These are phyloP conservation scores for Caenorhabditis macrosperma DNA, from an alignment of 2,888 invertebrate species.

Conservation along the genomic window DNA sequence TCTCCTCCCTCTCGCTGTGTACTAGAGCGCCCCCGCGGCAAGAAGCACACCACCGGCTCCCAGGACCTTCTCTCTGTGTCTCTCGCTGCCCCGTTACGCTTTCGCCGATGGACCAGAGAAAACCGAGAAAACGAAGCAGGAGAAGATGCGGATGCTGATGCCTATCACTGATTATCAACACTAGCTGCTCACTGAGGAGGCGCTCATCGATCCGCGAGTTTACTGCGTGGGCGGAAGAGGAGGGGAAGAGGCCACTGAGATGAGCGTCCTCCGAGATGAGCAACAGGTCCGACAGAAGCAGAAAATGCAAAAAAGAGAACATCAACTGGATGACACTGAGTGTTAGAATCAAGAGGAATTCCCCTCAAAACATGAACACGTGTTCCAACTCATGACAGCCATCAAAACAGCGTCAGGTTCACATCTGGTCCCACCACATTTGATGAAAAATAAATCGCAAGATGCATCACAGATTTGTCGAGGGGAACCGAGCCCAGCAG, in stretches of 20 bases:
- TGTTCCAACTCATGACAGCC: neutral
- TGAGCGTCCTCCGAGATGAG: slow-evolving; percentile 3
- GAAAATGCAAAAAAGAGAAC: slow-evolving; percentile 19
- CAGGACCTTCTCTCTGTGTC: slow-evolving; percentile 1
- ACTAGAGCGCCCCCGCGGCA: slow-evolving; percentile 56
- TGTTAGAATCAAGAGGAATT: too few relatives aligned
- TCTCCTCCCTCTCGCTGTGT: slow-evolving; percentile 29
- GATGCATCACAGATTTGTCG: neutral
- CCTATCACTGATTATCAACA: slow-evolving; percentile 55
- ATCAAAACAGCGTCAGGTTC: neutral
- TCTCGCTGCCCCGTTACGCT: slow-evolving; percentile 30
- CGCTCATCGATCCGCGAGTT: slow-evolving; percentile 47
- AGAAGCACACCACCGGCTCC: neutral
- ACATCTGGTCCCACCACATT: neutral
- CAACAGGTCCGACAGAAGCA: slow-evolving; percentile 28
- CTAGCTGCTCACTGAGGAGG: slow-evolving; percentile 48
- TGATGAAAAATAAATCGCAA: neutral
- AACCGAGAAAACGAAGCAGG: slow-evolving; percentile 16
- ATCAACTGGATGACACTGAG: slow-evolving; percentile 5
- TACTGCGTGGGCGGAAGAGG: slow-evolving; percentile 51
- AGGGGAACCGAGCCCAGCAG: neutral
- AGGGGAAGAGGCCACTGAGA: slow-evolving; percentile 19
- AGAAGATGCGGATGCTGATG: neutral
- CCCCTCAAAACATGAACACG: neutral
- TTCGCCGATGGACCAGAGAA: slow-evolving; percentile 48